Conservation (phyloP, 1,140 invertebrate species). For the Delia radicum region DNA sequence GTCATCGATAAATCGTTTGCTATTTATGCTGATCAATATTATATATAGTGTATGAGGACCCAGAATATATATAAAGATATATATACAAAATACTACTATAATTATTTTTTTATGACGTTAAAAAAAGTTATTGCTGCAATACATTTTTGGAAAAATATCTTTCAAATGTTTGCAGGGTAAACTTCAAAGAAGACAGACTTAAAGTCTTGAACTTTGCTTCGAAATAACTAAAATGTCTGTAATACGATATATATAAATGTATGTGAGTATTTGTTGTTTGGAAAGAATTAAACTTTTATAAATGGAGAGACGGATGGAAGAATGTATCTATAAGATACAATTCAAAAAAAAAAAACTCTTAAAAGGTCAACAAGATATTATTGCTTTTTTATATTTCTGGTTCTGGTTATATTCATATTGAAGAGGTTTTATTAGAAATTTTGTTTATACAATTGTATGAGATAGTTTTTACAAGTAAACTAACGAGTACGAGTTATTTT, state of each 20-base stretch:
- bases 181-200: background rate
- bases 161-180: no score
- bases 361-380: constrained; percentile 18
- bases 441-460: background rate
- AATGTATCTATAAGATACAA: background rate
- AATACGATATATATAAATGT: background rate
- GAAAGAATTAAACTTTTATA: background rate
- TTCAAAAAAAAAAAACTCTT: background rate
- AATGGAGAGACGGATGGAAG: background rate
- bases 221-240: background rate
- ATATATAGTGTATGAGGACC: no score
- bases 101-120: no score
- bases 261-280: background rate
- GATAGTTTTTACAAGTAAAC: background rate
- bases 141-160: no score
- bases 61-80: no score
- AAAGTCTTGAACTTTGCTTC: background rate
- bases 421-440: no score
- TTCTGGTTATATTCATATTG: background rate
- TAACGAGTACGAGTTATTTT: background rate
- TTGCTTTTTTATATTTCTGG: background rate
- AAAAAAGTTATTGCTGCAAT: no score
- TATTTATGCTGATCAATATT: no score
- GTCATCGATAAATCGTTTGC: no score
- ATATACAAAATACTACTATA: no score